Base-by-base conservation (phyloP, 2,888 invertebrate species). In the Drosophila prostipennis region DNA sequence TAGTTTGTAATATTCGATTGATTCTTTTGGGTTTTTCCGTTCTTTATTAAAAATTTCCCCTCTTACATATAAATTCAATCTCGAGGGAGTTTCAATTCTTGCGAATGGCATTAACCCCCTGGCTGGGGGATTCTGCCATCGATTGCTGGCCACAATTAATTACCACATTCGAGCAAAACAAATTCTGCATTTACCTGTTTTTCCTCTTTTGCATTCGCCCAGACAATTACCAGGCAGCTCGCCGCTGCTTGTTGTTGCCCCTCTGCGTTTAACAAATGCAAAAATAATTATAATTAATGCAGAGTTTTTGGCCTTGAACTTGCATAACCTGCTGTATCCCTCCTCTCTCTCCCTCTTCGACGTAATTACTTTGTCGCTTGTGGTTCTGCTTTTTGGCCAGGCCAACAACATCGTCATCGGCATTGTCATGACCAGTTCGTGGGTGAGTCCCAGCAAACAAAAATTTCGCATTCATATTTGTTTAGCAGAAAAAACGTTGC, bases 201-300 rank as follows among this genome's bases (percentile, higher is more conserved):
- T 70, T 87, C 82, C 76, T 87, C 82, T 82, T 81, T 82, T 72
- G 84, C 84, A 83, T 77, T 83, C 69, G 64, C 14, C 73, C 80
- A 79, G 78, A 74, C 76, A 70, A 77, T 86, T 86, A 82, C 61
- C 71, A 72, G 26, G 45, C 45, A 14, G 45, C 45, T 7, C 49
- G 54, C 74, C 60, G 67, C 42, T 65, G 67, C 42, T 52, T 73
- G 59, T 40, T 75, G 67, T 32, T 76, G 49, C 32, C 60, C 53
- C 46, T 69, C 48, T 71, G 72, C 75, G 82, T 64, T 87, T 74
- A 83, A 87, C 79, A 87, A 84, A 84, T 84, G 80, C 80, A 84
- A 85, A 80, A 79, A 84, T 87, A 86, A 84, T 85, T 86, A 87
- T 84, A 87, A 84, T 87, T 87, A 83, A 85, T 85, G 88, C 84